phyloP scores from a whole-genome alignment of 2,113 vertebrate species.

The Phodopus roborovskii region DNA sequence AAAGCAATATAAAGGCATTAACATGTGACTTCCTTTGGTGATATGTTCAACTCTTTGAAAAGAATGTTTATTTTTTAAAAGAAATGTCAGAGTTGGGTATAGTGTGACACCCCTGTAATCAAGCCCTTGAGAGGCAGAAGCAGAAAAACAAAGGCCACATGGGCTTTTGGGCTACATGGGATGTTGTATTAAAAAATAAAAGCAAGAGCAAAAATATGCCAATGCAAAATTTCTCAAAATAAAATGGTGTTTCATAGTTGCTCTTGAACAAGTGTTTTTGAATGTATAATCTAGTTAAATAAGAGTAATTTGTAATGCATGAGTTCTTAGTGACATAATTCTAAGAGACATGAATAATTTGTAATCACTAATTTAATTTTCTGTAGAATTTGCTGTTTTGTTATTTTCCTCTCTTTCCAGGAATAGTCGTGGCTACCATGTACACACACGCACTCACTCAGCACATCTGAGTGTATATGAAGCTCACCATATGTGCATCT shows the following conservation, averaged over 20 bases:
- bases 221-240: not conserved
- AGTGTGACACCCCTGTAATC: not conserved
- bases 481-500: not conserved
- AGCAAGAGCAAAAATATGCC: not conserved
- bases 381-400: no score
- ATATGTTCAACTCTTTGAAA: conserved; percentile 4
- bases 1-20: not conserved
- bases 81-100: not conserved
- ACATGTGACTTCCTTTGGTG: not conserved
- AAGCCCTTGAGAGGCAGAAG: not conserved
- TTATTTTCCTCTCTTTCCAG: not conserved
- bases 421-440: not conserved
- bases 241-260: not conserved
- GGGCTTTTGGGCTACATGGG: no score
- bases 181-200: not conserved
- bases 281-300: not conserved
- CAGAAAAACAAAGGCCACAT: not conserved
- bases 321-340: not conserved
- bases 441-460: no score
- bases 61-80: not conserved
- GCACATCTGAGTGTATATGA: not conserved
- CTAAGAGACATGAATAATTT: not conserved
- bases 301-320: conserved; percentile 11
- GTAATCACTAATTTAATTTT: not conserved
- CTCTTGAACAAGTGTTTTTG: not conserved